Evolutionary conservation across 2,797 vertebrate species (phyloP), one percentile per base, ranked within the genome.

Genomic region (Mergus octosetaceus): DNA sequence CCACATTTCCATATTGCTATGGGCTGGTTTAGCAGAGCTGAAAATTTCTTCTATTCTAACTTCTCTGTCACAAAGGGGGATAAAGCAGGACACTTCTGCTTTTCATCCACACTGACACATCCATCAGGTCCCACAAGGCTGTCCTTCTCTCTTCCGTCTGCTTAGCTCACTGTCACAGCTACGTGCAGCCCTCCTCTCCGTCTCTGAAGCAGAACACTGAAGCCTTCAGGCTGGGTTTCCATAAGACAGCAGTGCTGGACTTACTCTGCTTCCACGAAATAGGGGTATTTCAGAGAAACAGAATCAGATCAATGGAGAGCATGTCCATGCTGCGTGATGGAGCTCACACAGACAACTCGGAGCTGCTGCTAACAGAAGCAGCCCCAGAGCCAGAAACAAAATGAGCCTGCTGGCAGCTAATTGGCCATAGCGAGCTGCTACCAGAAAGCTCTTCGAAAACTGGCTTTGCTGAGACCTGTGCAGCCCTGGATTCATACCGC

Each of bases 361-460:
- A 74, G 72, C 57, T 95, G 89, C 79, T 64, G 90, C 87, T 71
- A 71, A 18, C 72, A 56, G 51, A 58, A 45, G 24, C 49, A 90
- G 74, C 86, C 51, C 45, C 45, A 74, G 54, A 82, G 64, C 81
- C 87, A 74, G 47, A 13, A 58, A 25, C 18, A 4, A 0, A 2
- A 1, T 0, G 62, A 70, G 58, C 64, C 85, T 58, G 12, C 51
- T 34, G 78, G 81, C 81, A 82, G 56, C 25, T 58, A 85, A 87
- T 6, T 64, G 82, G 68, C 43, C 54, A 27, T 24, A 9, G 14
- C 1, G 1, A 94, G 49, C 36, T 60, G 8, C 61, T 43, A 9
- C 28, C 13, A 30, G 74, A 7, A 57, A 68, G 61, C 2, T 77
- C 69, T 36, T 74, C 45, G 30, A 45, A 79, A 92, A 7, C 53